These are phyloP conservation scores for Neoniphon sammara DNA, from an alignment of 2,797 vertebrate genomes.

Conservation along the genomic window DNA sequence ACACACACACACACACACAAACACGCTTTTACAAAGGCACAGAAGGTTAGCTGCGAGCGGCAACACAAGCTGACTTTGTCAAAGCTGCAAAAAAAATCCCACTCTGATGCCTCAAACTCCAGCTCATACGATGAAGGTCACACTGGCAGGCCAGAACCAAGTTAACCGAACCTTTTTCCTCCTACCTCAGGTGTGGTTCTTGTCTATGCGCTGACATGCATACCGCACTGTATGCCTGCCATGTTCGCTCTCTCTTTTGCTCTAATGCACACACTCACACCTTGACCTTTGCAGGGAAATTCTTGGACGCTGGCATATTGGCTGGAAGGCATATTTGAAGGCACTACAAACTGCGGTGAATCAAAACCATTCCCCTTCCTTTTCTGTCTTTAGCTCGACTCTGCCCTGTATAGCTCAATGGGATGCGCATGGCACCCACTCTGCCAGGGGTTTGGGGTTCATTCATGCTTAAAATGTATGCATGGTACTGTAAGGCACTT, in stretches of 20 bases:
- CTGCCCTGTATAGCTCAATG: not conserved
- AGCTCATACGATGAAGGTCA: slow-evolving; percentile 63
- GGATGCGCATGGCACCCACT: too few relatives aligned
- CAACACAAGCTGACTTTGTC: slow-evolving; percentile 62
- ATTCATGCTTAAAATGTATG: too few relatives aligned
- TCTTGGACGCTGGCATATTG: slow-evolving; percentile 41
- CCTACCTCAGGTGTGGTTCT: slow-evolving; percentile 51
- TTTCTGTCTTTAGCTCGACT: not conserved
- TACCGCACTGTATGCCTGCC: slow-evolving; percentile 42
- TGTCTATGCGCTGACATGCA: slow-evolving; percentile 47
- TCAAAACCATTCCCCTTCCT: not conserved
- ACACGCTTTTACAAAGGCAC: slow-evolving; percentile 53
- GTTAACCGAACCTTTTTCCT: slow-evolving; percentile 53
- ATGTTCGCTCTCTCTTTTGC: slow-evolving; percentile 35
- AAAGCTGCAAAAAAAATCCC: slow-evolving; percentile 51
- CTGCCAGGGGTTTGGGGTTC: too few relatives aligned
- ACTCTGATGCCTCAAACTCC: slow-evolving; percentile 52
- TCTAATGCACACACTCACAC: slow-evolving; percentile 35
- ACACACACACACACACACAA: not conserved
- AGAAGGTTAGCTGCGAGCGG: slow-evolving; percentile 65
- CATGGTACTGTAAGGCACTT: too few relatives aligned
- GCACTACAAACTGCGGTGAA: not conserved
- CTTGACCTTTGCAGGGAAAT: slow-evolving; percentile 56
- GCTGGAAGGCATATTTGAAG: slow-evolving; percentile 10
- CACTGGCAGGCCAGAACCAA: slow-evolving; percentile 22